Base-by-base conservation (phyloP, 30 jellyfish, hydroid and myxozoan species). In the Pseudorhiza aurosa region DNA sequence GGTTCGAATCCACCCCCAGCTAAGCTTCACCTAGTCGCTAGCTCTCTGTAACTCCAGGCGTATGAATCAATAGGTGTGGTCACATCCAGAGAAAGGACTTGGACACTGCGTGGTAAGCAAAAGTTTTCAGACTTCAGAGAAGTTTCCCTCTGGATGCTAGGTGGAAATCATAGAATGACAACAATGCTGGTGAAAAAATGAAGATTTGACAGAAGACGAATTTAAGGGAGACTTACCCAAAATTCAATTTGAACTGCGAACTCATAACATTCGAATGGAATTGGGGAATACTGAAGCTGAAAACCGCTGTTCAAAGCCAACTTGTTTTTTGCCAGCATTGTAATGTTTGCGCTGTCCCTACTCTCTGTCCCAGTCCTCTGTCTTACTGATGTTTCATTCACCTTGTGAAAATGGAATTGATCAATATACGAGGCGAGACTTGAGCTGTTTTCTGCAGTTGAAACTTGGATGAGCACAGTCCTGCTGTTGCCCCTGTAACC, bases 381-480 rank as follows among this genome's bases (percentile, higher is more conserved):
- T 26, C 32, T 42, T 33, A 24, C 50, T 1, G 22, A 15, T 7
- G 72, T 24, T 37, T 25, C 35, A n/a, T 49, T 72, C 15, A 31
- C 53, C 60, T 37, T 27, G 42, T 47, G 44, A 15, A 72, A 0
- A 24, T 72, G 71, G 24, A 39, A 46, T 31, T 45, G 71, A 39
- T 72, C 72, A 19, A 72, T 50, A 59, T 72, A 8, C 17, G 47
- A 15, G 11, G 72, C 85, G 4, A 72, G 51, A 45, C 71, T 45
- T n/a, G 63, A 39, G 14, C 28, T 50, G 1, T 30, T 19, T 1
- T 19, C 72, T 7, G 85, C 68, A 8, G 85, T 51, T n/a, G 85
- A 22, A 2, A 72, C 57, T 17, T 30, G 37, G 12, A 72, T 42
- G 26, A 10, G 17, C 19, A 49, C 68, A 11, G 35, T 40, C 29